phyloP scores from a whole-genome alignment of 2,113 vertebrate genomes.

The Bos indicus region DNA sequence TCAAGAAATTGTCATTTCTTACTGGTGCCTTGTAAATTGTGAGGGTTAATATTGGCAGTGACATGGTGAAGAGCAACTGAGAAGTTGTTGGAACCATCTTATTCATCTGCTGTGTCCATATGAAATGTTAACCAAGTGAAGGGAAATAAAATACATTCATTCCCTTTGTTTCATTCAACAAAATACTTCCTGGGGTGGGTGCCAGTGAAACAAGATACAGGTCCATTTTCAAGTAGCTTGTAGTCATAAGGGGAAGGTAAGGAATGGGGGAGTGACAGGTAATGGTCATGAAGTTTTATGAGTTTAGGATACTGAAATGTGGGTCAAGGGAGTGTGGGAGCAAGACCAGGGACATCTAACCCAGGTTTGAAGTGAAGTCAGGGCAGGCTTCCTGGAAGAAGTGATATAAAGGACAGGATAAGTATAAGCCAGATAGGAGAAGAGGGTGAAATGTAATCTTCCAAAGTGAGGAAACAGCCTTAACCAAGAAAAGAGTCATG shows the following conservation, averaged over 20 bases:
- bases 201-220: background rate
- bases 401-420: background rate
- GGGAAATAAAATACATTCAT: background rate
- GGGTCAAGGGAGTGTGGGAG: background rate
- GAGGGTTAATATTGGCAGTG: background rate
- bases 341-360: background rate
- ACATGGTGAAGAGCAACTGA: background rate
- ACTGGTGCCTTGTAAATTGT: background rate
- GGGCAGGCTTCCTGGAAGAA: background rate
- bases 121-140: background rate
- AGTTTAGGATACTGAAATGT: background rate
- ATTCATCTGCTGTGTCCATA: background rate
- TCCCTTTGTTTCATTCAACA: background rate
- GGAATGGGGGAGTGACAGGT: accelerated
- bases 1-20: background rate
- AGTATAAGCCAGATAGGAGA: background rate
- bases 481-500: background rate
- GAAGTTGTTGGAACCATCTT: background rate
- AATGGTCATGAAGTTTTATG: background rate
- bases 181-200: background rate
- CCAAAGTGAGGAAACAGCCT: background rate
- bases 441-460: background rate
- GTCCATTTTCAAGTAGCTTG: background rate
- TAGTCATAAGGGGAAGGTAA: background rate
- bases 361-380: background rate